Evolutionary conservation across 2,797 vertebrate species (phyloP), one percentile per base, ranked within the genome.

Genomic region (Erethizon dorsatum): DNA sequence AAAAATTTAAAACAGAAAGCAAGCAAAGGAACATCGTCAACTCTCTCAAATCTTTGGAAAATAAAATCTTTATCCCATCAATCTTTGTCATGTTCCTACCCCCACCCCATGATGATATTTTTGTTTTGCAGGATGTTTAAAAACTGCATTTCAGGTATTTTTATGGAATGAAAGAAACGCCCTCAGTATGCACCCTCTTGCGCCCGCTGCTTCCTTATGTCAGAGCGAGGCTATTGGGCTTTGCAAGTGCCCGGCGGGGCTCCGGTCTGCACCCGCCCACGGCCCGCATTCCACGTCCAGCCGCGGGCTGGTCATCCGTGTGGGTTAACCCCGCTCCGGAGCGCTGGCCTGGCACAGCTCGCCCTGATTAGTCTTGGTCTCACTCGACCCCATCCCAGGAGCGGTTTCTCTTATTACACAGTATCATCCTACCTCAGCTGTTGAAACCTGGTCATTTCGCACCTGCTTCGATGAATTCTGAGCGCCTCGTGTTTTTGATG

Each of bases 351-450:
- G 6, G 45, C 91, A 37, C 88, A 22, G 93, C 93, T 22, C 84
- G 90, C 83, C 79, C 93, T 87, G 86, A 67, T 94, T 94, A 73
- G 56, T 69, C 90, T 75, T 54, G 80, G 87, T 96, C 71, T 94
- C 79, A 3, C 41, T 95, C 2, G 13, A 73, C 77, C 93, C 90
- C 13, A 88, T 63, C 78, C 28, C 78, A 47, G 90, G 47, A 80
- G 54, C 11, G 11, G 78, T 94, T 95, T 97, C 95, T 95, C 94
- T 82, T 57, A 92, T 97, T 96, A 95, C 97, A 97, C 92, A 97
- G 87, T 78, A 22, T 95, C 97, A 75, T 80, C 93, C 88, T 69
- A 88, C 93, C 90, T 95, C 97, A 89, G 96, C 95, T 97, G 93
- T 95, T 89, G 96, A 96, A 86, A 95, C 90, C 85, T 87, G 96